phyloP scores from a whole-genome alignment of 53 echinoderm and acorn worm genomes.

The Actinopyga echinites region DNA sequence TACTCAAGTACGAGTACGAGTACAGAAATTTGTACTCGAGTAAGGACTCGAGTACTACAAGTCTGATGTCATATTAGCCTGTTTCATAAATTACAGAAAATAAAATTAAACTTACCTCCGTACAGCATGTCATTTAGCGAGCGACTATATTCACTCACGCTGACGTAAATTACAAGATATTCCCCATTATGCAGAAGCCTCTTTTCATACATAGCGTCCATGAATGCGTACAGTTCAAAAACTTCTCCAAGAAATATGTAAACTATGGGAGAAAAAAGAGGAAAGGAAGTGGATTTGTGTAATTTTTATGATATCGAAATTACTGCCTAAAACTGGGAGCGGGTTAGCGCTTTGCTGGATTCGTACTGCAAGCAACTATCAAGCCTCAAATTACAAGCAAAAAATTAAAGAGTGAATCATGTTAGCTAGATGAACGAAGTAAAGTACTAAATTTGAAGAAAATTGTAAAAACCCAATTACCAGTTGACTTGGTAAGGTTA shows the following conservation, averaged over 20 bases:
- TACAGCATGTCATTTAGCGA: constrained; percentile 37
- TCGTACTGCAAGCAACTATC: too few species aligned
- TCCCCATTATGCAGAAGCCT: constrained; percentile 90
- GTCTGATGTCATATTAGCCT: too few species aligned
- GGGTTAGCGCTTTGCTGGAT: background rate
- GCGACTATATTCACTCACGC: constrained; percentile 45
- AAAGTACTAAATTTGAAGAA: too few species aligned
- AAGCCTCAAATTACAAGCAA: too few species aligned
- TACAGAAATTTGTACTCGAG: too few species aligned
- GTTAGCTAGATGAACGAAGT: too few species aligned
- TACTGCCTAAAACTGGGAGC: background rate
- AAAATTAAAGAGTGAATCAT: too few species aligned
- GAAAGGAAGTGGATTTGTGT: background rate
- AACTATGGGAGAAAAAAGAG: constrained; percentile 60
- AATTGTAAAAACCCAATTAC: too few species aligned
- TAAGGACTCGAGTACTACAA: too few species aligned
- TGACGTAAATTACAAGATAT: constrained; percentile 71
- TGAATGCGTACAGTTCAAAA: constrained; percentile 72
- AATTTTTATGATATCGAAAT: background rate
- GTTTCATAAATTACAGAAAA: too few species aligned
- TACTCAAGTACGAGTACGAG: too few species aligned
- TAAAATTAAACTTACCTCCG: constrained; percentile 65
- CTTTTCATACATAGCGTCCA: constrained; percentile 47
- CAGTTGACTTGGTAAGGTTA: too few species aligned
- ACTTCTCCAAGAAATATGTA: constrained; percentile 80